These are phyloP conservation scores for Microcebus griseorufus DNA, from an alignment of 2,113 vertebrate genomes.

Conservation along the genomic window DNA sequence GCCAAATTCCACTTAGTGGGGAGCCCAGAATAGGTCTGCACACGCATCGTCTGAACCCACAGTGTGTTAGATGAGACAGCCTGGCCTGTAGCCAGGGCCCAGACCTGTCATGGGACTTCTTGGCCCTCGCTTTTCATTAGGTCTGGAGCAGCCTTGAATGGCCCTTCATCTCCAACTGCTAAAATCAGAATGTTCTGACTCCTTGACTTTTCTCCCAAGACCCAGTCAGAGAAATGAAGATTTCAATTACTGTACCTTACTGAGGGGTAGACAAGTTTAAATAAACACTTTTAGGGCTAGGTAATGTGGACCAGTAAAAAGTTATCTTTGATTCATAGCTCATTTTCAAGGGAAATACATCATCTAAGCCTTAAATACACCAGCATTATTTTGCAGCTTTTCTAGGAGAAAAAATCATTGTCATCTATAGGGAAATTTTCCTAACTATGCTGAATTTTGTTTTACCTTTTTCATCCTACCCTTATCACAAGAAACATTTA, in stretches of 20 bases:
- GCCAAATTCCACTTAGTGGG: neutral
- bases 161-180: neutral
- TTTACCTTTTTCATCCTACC: neutral
- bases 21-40: neutral
- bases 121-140: neutral
- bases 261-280: neutral
- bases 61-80: neutral
- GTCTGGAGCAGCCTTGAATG: neutral
- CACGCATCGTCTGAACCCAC: neutral
- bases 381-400: neutral
- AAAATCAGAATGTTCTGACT: constrained; percentile 18
- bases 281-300: neutral
- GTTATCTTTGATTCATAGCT: neutral
- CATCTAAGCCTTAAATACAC: neutral
- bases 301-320: neutral
- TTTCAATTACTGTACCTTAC: neutral
- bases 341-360: neutral
- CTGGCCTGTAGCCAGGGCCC: neutral
- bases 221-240: neutral
- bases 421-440: neutral
- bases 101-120: neutral
- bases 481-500: neutral
- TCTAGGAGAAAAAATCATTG: neutral
- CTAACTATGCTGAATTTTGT: neutral
- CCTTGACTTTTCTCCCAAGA: neutral